phyloP scores from a whole-genome alignment of 2,888 invertebrate genomes.

The Holacanthella duospinosa region DNA sequence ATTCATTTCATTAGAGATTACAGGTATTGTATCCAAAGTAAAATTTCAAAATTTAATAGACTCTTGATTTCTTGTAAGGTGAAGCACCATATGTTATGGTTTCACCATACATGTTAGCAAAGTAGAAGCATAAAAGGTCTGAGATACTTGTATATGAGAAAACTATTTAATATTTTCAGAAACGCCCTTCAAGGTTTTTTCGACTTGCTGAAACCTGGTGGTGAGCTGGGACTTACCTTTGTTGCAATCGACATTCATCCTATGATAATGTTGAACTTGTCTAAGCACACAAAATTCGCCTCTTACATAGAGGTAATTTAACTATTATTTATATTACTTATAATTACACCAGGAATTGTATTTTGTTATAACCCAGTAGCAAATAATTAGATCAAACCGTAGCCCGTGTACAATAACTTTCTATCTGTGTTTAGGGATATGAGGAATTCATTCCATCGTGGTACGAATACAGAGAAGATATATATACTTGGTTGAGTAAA shows the following conservation, averaged over 20 bases:
- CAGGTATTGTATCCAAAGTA: not conserved
- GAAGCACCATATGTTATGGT: too few species aligned
- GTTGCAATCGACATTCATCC: not conserved
- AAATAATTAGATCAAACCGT: not conserved
- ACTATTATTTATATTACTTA: not conserved
- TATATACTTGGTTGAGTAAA: too few species aligned
- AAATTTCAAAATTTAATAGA: not conserved
- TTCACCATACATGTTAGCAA: too few species aligned
- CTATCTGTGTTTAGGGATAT: not conserved
- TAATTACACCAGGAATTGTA: not conserved
- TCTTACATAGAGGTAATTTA: not conserved
- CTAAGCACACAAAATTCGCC: not conserved
- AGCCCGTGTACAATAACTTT: too few species aligned
- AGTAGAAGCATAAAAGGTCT: too few species aligned
- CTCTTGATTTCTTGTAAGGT: not conserved
- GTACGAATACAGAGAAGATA: not conserved
- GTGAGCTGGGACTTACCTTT: not conserved
- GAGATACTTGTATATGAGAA: too few species aligned
- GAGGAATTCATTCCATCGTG: not conserved
- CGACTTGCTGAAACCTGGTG: not conserved
- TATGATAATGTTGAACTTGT: not conserved
- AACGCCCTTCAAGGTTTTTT: not conserved
- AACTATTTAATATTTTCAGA: not conserved
- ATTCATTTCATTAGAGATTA: not conserved
- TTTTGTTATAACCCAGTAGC: too few species aligned